Base-by-base conservation (phyloP, 2,113 vertebrate genomes). In the Corynorhinus townsendii region DNA sequence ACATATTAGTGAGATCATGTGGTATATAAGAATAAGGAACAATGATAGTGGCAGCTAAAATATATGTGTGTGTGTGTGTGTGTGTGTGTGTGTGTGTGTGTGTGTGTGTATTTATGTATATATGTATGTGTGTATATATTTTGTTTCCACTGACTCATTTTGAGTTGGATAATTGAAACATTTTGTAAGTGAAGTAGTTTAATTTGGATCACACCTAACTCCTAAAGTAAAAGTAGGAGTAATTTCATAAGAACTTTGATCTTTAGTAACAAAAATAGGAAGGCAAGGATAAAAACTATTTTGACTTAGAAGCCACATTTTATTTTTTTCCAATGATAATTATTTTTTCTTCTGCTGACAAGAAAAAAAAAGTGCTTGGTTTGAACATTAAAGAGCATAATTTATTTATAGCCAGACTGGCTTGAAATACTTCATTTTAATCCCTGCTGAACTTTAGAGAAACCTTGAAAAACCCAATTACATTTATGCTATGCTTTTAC, bases 391-490 rank as follows among this genome's bases (percentile, higher is more conserved):
- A 96, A 95, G 33, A 96, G 77, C 10, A 49, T 95, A 84, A 94
- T 95, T 97, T 96, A 97, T 97, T 97, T 97, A 96, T 97, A 64
- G 76, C 17, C 17, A 89, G 30, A 38, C 0, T 90, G 66, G 0
- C 54, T 97, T 97, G 81, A 97, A 98, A 97, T 96, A 96, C 59
- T 96, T 97, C 64, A 95, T 86, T 91, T 89, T 95, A 97, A 97
- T 97, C 54, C 62, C 91, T 68, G 49, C 4, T 95, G 86, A 98
- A 96, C 86, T 82, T 97, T 93, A 95, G 77, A 66, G 89, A 97
- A 98, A 97, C 38, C n/a, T 96, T 97, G 94, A 80, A 98, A 98
- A 98, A 96, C 49, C 91, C 88, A 96, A 94, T 92, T 97, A 93
- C 11, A 80, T 94, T 95, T 94, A 94, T 54, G 38, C 93, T 12